Percentiles rank a stretch among this genome's conserved stretches.
Conservation (phyloP, 2,113 vertebrate genomes). For the Tonatia bakeri region DNA sequence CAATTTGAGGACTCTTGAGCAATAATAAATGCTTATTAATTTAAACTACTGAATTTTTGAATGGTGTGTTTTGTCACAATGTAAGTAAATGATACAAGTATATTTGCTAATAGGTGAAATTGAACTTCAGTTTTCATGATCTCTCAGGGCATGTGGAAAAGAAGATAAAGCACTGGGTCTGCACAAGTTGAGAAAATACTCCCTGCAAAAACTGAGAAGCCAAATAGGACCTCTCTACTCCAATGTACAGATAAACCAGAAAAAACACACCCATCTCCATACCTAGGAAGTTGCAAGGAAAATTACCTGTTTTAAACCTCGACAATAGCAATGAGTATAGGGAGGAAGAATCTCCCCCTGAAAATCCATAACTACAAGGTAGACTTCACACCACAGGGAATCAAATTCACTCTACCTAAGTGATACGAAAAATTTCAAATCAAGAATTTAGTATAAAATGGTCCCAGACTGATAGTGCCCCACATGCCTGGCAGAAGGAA, state of each 20-base stretch:
- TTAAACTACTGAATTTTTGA: background rate
- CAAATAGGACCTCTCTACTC: background rate
- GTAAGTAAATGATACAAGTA: background rate
- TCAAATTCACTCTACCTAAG: background rate
- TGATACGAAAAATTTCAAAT: background rate
- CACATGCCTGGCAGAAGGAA: background rate
- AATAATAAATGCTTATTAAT: slow-evolving; percentile 13
- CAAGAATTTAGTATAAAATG: slow-evolving; percentile 1
- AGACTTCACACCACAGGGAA: background rate
- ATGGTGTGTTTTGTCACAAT: background rate
- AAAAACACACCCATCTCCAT: background rate
- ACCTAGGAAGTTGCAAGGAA: background rate
- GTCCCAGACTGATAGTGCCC: background rate
- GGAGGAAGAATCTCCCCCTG: background rate
- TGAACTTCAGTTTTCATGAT: slow-evolving; percentile 21
- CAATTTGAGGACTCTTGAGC: background rate
- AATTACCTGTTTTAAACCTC: background rate
- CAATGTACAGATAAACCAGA: background rate
- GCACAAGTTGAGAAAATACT: background rate
- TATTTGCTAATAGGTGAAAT: slow-evolving; percentile 26
- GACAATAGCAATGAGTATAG: background rate
- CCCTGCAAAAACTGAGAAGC: background rate
- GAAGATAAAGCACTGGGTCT: background rate
- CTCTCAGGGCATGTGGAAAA: background rate
- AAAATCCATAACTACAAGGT: background rate